These are phyloP conservation scores for Cyphomyrus plagiostoma DNA, from an alignment of 2,113 vertebrate species.

Conservation along the genomic window DNA sequence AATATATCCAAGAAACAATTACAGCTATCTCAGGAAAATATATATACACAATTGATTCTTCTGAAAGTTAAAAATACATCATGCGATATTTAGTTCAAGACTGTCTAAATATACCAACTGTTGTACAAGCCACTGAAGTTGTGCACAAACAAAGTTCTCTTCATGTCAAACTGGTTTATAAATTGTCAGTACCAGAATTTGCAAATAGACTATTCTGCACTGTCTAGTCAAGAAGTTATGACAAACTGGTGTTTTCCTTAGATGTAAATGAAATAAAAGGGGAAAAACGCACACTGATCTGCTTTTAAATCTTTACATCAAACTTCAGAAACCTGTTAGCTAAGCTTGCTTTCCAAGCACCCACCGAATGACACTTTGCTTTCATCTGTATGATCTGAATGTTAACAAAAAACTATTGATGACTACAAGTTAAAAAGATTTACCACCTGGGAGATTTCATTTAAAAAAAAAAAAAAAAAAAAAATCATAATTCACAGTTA, in stretches of 20 bases:
- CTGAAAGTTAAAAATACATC: conserved; percentile 84
- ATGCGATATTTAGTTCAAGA: conserved; percentile 83
- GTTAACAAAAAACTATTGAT: conserved; percentile 56
- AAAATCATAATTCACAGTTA: conserved; percentile 74
- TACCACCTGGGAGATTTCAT: conserved; percentile 57
- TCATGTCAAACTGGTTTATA: conserved; percentile 65
- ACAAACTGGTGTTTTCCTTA: conserved; percentile 64
- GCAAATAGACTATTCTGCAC: background rate
- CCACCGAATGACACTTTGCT: conserved; percentile 41
- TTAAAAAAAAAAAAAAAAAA: background rate
- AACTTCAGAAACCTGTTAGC: conserved; percentile 59
- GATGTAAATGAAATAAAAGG: conserved; percentile 70
- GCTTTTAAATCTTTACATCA: conserved; percentile 38
- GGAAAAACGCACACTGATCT: conserved; percentile 65
- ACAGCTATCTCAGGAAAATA: conserved; percentile 85
- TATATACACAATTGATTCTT: conserved; percentile 85
- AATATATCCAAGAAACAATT: conserved; percentile 82
- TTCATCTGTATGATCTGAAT: conserved; percentile 54
- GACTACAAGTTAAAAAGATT: conserved; percentile 57
- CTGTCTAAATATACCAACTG: conserved; percentile 61
- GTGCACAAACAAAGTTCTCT: conserved; percentile 68
- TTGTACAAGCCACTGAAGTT: conserved; percentile 65
- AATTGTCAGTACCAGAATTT: conserved; percentile 74
- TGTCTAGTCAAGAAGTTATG: conserved; percentile 24
- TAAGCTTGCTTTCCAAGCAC: conserved; percentile 35